These are phyloP conservation scores for Albula goreensis DNA, from an alignment of 2,113 vertebrate species.

Conservation along the genomic window DNA sequence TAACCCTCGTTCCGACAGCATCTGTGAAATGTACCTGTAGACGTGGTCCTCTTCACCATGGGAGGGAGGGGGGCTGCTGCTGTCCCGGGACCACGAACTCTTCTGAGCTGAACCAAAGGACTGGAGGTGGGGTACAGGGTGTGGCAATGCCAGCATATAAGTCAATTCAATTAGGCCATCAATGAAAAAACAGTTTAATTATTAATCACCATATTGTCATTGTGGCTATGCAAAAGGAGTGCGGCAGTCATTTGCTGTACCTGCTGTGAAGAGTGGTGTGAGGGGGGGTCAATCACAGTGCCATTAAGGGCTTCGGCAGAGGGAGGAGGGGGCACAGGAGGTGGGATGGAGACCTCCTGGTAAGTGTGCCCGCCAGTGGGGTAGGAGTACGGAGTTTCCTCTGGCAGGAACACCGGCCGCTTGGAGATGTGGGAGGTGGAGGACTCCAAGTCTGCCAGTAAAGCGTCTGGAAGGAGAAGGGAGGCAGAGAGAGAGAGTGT, in stretches of 20 bases:
- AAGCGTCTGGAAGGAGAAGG: constrained; percentile 73
- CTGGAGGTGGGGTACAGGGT: constrained; percentile 58
- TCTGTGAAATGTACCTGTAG: constrained; percentile 80
- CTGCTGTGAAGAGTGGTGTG: constrained; percentile 78
- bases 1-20: neutral
- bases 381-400: constrained; percentile 92
- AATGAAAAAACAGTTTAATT: neutral
- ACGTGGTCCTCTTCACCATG: constrained; percentile 92
- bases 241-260: constrained; percentile 54
- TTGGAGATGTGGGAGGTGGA: constrained; percentile 97
- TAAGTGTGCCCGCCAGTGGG: constrained; percentile 84
- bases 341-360: constrained; percentile 82
- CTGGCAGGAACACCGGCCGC: constrained; percentile 82
- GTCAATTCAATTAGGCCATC: neutral
- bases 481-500: neutral
- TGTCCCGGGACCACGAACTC: constrained; percentile 75
- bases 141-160: constrained; percentile 28
- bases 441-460: constrained; percentile 94
- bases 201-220: neutral
- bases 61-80: constrained; percentile 70
- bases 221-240: too few species aligned
- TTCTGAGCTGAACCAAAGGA: constrained; percentile 76
- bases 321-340: constrained; percentile 85
- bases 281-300: constrained; percentile 76
- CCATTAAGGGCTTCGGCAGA: constrained; percentile 89